Evolutionary conservation across 2,888 invertebrate genomes (phyloP).

Genomic region (Machimus rusticus): DNA sequence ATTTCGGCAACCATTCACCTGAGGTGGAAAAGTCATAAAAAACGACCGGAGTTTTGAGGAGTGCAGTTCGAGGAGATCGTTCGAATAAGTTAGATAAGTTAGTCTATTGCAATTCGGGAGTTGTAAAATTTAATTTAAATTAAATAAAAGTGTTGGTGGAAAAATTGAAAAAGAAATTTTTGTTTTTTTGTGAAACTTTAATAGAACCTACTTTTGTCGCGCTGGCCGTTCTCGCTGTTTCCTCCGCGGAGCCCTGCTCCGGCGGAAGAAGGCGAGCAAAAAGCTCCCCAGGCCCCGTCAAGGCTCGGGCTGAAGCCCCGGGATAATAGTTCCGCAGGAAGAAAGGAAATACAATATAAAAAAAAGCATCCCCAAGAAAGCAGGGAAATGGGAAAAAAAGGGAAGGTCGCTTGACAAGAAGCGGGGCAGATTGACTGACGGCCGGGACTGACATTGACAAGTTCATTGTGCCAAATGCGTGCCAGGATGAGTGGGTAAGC

Average conservation of each 20-base stretch:
- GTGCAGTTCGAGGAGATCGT: no score
- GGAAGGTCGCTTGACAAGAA: conserved; percentile 45
- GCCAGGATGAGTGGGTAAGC: conserved; percentile 40
- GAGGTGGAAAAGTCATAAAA: no score
- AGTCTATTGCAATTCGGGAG: no score
- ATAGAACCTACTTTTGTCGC: no score
- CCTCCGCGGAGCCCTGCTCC: not conserved
- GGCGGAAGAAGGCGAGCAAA: not conserved
- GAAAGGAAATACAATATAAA: not conserved
- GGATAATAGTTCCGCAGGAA: conserved; percentile 27
- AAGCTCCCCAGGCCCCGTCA: conserved; percentile 4
- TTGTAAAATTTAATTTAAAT: no score
- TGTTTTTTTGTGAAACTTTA: no score
- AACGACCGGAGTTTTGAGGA: no score
- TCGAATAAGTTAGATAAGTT: no score
- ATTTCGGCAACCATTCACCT: no score
- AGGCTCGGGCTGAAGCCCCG: not conserved
- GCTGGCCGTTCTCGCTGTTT: not conserved
- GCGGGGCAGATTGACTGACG: conserved; percentile 49
- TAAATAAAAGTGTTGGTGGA: no score
- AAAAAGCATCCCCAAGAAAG: not conserved
- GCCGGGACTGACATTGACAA: conserved; percentile 50
- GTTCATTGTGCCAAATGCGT: conserved; percentile 49
- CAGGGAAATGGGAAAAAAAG: conserved; percentile 2
- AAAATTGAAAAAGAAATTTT: no score